Conservation (phyloP, 1,140 invertebrate species). For the Drosophila littoralis region DNA sequence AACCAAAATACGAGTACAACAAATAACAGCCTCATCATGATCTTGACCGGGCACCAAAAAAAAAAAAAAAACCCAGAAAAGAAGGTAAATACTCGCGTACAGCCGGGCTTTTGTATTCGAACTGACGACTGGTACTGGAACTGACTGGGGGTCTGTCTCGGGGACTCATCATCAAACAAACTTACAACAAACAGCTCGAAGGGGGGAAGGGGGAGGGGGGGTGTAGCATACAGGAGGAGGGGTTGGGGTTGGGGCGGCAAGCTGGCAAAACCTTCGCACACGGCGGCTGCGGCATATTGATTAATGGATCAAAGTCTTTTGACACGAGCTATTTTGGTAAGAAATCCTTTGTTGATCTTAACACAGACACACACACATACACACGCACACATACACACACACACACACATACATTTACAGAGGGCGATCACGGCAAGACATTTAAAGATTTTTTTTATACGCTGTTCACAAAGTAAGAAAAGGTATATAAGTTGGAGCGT, state of each 20-base stretch:
- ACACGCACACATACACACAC: slow-evolving; percentile 24
- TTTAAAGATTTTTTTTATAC: slow-evolving; percentile 45
- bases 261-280: slow-evolving; percentile 68
- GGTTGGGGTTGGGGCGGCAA: slow-evolving; percentile 1
- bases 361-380: slow-evolving; percentile 62
- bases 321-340: slow-evolving; percentile 84
- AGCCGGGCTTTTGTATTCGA: slow-evolving; percentile 36
- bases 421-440: slow-evolving; percentile 14
- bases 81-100: slow-evolving; percentile 42
- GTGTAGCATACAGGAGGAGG: too few relatives aligned
- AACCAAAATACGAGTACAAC: slow-evolving; percentile 51
- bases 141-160: slow-evolving; percentile 25
- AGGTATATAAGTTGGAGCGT: background rate
- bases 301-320: slow-evolving; percentile 85
- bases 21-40: slow-evolving; percentile 81
- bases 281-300: slow-evolving; percentile 78
- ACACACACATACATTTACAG: background rate
- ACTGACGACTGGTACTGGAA: slow-evolving; percentile 12
- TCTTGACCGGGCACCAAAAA: slow-evolving; percentile 64
- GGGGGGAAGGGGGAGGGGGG: background rate
- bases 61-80: slow-evolving; percentile 17
- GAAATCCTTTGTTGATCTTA: slow-evolving; percentile 84
- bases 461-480: background rate
- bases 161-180: slow-evolving; percentile 44
- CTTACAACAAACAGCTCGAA: slow-evolving; percentile 38